phyloP scores from a whole-genome alignment of 2,888 invertebrate species.

The Eupeodes latifasciatus region DNA sequence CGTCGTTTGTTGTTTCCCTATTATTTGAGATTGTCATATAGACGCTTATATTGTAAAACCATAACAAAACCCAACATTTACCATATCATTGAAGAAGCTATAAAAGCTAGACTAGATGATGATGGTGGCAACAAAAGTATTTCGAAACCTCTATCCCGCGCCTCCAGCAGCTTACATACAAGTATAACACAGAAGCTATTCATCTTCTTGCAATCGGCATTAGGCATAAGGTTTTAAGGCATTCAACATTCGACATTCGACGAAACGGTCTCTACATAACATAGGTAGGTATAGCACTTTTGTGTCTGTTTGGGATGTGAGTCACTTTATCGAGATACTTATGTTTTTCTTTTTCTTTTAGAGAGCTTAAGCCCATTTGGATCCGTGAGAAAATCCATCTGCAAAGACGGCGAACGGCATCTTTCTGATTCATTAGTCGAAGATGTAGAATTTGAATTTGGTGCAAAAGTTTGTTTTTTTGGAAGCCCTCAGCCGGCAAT shows the following conservation, averaged over 20 bases:
- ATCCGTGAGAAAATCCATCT: conserved; percentile 75
- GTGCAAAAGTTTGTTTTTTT: conserved; percentile 60
- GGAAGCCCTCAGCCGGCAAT: conserved; percentile 46
- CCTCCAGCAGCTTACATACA: conserved; percentile 11
- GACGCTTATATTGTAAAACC: neutral
- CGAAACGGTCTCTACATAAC: no score
- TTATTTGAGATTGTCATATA: conserved; percentile 17
- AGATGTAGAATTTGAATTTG: conserved; percentile 71
- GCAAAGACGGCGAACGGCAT: conserved; percentile 48
- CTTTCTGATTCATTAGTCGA: conserved; percentile 72
- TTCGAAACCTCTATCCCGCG: conserved; percentile 65
- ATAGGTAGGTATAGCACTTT: conserved; percentile 10
- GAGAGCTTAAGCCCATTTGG: conserved; percentile 50
- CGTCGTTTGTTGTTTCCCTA: neutral
- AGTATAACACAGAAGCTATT: conserved; percentile 65
- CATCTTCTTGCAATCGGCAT: conserved; percentile 66
- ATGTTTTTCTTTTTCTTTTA: neutral
- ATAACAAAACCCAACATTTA: conserved; percentile 11
- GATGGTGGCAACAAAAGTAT: conserved; percentile 54
- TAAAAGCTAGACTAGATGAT: neutral
- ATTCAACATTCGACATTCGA: conserved; percentile 2
- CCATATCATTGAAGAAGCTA: conserved; percentile 29
- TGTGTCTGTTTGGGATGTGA: conserved; percentile 44
- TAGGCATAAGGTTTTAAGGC: neutral
- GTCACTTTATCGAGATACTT: conserved; percentile 65